Base-by-base conservation (phyloP, 2,888 invertebrate genomes). In the Oxytorus armatus region DNA sequence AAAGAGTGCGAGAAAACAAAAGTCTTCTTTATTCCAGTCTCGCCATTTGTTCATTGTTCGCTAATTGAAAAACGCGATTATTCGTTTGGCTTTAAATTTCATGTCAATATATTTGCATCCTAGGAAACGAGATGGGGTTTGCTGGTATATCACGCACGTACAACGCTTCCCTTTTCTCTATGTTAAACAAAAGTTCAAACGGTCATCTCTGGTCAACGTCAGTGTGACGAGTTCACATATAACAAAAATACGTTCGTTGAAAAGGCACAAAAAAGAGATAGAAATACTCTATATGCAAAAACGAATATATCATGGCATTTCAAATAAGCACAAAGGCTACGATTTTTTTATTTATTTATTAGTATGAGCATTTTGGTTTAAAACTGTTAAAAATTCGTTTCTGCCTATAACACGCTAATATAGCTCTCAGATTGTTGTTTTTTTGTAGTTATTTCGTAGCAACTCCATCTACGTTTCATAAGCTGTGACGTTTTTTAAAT, bases 141-240 rank as follows among this genome's bases (percentile, higher is more conserved):
- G 21, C 36, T 33, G 49, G 16, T 25, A 16, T 47, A 18, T 47
- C 51, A 55, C 63, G 72, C 33, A 18, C 33, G 55, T 42, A 25
- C 55, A 65, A 74, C 55, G 65, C 57, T 74, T 57, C 66, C 61
- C 59, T 70, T 70, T 73, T 16, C 65, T 47, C 55, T 21, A 29
- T 29, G 44, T 44, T 23, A 25, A 65, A 65, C 55, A 74, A 74
- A 57, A 44, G 65, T 47, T 55, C 23, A 23, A 44, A 55, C 16
- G 7, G 14, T 1, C 16, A 14, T n/a, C 0, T 29, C 44, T 44
- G 3, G n/a, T 16, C 21, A 21, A 21, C 49, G 39, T 11, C 7
- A 29, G 16, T 49, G 36, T 33, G 39, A 25, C 23, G 14, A 51
- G 61, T n/a, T 72, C 39, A 36, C 29, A 44, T n/a, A 65, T 44